Conservation (phyloP, 2,888 invertebrate genomes). For the Mayetiola destructor region DNA sequence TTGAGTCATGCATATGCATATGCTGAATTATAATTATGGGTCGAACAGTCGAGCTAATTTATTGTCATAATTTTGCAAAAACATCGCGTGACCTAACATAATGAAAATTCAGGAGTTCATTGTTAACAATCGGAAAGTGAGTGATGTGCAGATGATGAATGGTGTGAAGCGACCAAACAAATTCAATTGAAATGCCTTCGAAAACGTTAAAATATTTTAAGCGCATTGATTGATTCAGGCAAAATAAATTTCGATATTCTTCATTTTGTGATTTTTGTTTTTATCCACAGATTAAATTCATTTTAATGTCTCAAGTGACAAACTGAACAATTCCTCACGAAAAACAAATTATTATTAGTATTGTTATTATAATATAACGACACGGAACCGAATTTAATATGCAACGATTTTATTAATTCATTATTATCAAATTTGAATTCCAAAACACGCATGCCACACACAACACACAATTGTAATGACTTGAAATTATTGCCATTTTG, state of each 20-base stretch:
- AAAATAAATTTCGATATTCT: background rate
- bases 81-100: background rate
- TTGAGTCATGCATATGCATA: slow-evolving; percentile 1
- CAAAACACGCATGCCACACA: no score
- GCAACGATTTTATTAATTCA: slow-evolving; percentile 3
- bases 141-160: background rate
- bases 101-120: background rate
- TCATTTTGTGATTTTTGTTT: background rate
- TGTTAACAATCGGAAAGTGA: background rate
- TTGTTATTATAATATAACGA: background rate
- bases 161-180: no score
- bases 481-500: no score
- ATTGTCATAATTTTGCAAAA: background rate
- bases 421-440: no score
- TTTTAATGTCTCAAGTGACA: background rate
- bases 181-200: background rate
- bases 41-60: background rate
- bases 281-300: background rate
- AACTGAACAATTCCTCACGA: background rate
- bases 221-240: no score
- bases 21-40: background rate
- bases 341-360: no score
- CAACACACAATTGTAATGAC: background rate
- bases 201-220: no score
- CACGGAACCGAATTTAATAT: background rate